Conservation (phyloP, 2,113 vertebrate species). For the Pleuronectes platessa region DNA sequence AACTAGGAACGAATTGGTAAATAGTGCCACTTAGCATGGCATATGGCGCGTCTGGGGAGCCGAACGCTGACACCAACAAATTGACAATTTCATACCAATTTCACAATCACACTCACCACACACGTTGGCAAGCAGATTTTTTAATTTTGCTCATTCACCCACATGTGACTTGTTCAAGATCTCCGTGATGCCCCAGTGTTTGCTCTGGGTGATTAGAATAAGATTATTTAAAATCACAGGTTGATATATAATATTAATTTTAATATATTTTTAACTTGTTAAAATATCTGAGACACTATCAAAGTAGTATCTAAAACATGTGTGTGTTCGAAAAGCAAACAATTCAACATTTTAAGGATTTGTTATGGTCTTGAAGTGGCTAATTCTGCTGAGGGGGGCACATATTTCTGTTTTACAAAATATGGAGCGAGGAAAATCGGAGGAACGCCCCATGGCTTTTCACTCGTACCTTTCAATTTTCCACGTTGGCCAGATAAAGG, state of each 20-base stretch:
- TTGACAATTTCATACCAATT: constrained; percentile 86
- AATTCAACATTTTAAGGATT: neutral
- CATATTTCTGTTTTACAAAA: constrained; percentile 70
- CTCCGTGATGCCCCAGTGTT: neutral
- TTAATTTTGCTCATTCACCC: too few relatives aligned
- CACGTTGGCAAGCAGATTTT: constrained; percentile 56
- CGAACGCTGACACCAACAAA: constrained; percentile 80
- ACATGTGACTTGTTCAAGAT: neutral
- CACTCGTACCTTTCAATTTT: constrained; percentile 77
- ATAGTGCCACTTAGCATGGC: constrained; percentile 76
- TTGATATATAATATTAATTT: neutral
- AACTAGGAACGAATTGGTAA: constrained; percentile 84
- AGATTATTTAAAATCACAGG: neutral
- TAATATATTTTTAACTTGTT: neutral
- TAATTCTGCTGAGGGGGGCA: constrained; percentile 37
- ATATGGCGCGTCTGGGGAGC: constrained; percentile 73
- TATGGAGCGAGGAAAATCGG: constrained; percentile 83
- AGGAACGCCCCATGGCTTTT: constrained; percentile 80
- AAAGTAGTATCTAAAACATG: neutral
- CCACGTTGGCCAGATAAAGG: constrained; percentile 76
- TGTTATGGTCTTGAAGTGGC: constrained; percentile 9
- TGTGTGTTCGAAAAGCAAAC: neutral
- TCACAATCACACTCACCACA: constrained; percentile 75
- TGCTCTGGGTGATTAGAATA: neutral
- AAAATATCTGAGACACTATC: neutral